Evolutionary conservation across 2,113 vertebrate species (phyloP), one percentile per base, ranked within the genome.

Genomic region (Lagopus muta): DNA sequence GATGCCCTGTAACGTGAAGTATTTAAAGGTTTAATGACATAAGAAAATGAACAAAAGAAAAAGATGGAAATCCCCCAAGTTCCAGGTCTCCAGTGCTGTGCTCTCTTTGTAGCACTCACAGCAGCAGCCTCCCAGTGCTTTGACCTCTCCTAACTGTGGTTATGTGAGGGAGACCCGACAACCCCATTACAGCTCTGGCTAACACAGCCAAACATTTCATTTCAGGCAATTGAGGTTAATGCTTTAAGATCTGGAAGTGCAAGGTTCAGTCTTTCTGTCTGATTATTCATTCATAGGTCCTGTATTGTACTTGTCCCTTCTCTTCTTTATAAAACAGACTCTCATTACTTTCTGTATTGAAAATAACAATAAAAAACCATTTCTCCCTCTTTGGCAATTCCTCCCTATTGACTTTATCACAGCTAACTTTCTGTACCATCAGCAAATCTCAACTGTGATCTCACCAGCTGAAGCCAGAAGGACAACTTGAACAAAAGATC

Each of bases 361-460:
- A 91, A 91, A 89, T 7, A 2, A n/a, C 14, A 60, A 81, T 65
- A 80, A 86, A 94, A 61, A 0, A 0, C 40, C 40, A 69, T 21
- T 72, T 75, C 48, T 57, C 8, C 40, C 45, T 76, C 84, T 75
- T 34, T 22, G 57, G 42, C 34, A 94, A 77, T 22, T 27, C 5
- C 42, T 88, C 38, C 62, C 47, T 81, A 55, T 52, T 78, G 70
- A 57, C 82, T 89, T 92, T 24, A 57, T 66, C 17, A 76, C 55
- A 32, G 42, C 61, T 92, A 92, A 70, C 90, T 87, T 78, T 52
- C 72, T 47, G 32, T 24, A 38, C 7, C 6, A 20, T 54, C 43
- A 78, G 70, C 71, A 66, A 58, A 78, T 25, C 21, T 13, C 21
- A 73, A 16, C 28, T 67, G 3, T 10, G 55, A 10, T 47, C 11